Conservation (phyloP, 2,797 vertebrate species). For the Psittacula derbiana region DNA sequence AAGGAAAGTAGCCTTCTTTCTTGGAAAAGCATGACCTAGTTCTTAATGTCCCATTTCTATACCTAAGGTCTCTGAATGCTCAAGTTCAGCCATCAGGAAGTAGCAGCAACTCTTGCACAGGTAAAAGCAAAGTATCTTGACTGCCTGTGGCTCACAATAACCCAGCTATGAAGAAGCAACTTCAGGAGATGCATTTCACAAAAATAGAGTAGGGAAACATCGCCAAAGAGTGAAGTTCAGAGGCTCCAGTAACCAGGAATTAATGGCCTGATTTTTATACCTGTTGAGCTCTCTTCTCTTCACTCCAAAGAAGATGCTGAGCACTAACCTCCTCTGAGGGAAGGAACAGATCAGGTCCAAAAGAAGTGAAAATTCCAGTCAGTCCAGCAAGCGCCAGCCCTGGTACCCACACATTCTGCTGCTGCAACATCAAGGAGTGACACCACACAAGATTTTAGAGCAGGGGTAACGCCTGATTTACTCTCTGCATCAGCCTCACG, state of each 20-base stretch:
- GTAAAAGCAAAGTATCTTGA: neutral
- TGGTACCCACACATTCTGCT: neutral
- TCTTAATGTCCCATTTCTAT: neutral
- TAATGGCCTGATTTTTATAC: neutral
- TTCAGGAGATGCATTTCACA: neutral
- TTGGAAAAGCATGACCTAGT: neutral
- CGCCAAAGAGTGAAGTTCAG: neutral
- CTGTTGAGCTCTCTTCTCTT: neutral
- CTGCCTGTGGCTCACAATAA: neutral
- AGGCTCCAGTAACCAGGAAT: neutral
- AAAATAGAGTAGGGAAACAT: neutral
- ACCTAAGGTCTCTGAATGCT: neutral
- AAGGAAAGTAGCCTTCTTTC: neutral
- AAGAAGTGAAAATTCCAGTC: neutral
- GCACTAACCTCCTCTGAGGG: neutral
- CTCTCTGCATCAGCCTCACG: neutral
- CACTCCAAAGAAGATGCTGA: neutral
- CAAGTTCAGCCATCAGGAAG: neutral
- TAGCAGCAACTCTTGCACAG: neutral
- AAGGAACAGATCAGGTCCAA: neutral
- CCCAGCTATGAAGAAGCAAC: fast-evolving
- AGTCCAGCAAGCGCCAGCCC: neutral
- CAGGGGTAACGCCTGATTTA: neutral
- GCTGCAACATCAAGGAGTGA: neutral
- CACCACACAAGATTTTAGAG: neutral